Evolutionary conservation across 2,113 vertebrate species (phyloP).

Genomic region (Urocynchramus pylzowi): DNA sequence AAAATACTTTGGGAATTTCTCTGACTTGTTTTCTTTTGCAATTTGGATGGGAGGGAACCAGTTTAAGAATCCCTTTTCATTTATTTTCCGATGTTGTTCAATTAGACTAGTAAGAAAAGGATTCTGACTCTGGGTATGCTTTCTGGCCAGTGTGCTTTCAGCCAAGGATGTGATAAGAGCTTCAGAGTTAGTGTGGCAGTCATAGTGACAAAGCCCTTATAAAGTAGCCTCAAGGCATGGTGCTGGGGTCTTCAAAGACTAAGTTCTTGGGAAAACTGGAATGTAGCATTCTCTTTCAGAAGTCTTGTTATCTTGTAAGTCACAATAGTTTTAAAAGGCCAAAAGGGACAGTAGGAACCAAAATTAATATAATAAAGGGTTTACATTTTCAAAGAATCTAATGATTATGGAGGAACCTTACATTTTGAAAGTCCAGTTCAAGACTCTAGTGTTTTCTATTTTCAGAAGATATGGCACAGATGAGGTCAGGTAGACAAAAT

Average conservation of each 20-base stretch:
- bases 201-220: background rate
- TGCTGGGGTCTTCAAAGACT: background rate
- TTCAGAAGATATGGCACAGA: background rate
- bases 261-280: background rate
- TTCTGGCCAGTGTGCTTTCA: background rate
- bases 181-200: background rate
- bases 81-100: constrained; percentile 60
- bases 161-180: background rate
- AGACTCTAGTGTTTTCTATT: background rate
- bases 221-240: background rate
- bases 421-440: background rate
- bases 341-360: background rate
- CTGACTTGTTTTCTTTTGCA: constrained; percentile 40
- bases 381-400: background rate
- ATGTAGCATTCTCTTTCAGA: background rate
- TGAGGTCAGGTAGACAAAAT: background rate
- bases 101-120: background rate
- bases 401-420: background rate
- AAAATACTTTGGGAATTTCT: constrained; percentile 9
- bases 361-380: background rate
- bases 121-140: background rate
- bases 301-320: background rate
- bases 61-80: constrained; percentile 13
- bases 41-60: background rate
- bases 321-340: background rate